phyloP scores from a whole-genome alignment of 2,797 vertebrate genomes.

The Ciconia nigra region DNA sequence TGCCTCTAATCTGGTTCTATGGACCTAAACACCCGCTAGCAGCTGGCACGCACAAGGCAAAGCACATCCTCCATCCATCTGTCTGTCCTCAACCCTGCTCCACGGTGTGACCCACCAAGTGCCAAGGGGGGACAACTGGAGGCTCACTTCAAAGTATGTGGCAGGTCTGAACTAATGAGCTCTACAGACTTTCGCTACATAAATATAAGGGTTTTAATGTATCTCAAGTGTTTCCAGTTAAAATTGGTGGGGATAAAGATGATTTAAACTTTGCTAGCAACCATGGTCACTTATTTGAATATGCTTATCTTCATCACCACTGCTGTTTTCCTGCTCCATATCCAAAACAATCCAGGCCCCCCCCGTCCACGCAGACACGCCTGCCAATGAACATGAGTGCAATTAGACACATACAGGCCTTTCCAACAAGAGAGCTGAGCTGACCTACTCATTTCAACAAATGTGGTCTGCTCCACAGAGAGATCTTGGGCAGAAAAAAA shows the following conservation, averaged over 20 bases:
- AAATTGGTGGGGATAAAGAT: not conserved
- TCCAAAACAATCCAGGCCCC: not conserved
- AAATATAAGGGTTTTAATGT: not conserved
- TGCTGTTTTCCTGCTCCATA: not conserved
- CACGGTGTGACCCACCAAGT: not conserved
- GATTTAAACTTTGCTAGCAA: not conserved
- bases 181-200: not conserved
- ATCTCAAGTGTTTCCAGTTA: not conserved
- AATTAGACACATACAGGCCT: not conserved
- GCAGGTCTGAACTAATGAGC: not conserved
- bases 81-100: not conserved
- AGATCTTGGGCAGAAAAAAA: not conserved
- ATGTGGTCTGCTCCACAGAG: not conserved
- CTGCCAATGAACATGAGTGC: not conserved
- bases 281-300: not conserved
- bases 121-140: not conserved
- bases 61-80: not conserved
- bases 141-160: not conserved
- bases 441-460: not conserved
- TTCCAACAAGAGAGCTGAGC: not conserved
- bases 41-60: accelerated
- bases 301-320: not conserved
- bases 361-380: not conserved
- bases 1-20: not conserved
- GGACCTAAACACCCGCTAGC: not conserved